Evolutionary conservation across 2,797 vertebrate species (phyloP).

Genomic region (Rhinichthys osculus): DNA sequence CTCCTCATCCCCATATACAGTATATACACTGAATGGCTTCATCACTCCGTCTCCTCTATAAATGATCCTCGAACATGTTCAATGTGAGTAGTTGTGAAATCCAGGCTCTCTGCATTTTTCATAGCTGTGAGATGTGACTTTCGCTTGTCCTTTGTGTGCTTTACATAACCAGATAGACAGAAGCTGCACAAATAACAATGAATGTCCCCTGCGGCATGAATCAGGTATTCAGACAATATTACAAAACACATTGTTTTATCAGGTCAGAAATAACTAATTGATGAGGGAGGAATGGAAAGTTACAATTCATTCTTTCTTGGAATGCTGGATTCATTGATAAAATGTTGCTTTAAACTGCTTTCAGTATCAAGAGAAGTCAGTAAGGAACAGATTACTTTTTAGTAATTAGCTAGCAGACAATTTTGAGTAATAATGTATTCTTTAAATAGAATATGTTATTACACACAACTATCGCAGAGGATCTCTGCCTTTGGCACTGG

Average conservation of each 20-base stretch:
- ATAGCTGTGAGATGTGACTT: constrained; percentile 18
- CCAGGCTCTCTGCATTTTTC: constrained; percentile 22
- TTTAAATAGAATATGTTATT: constrained; percentile 10
- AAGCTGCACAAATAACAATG: background rate
- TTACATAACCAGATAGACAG: constrained; percentile 1
- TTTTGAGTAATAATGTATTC: background rate
- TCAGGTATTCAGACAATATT: background rate
- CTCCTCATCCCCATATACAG: no score
- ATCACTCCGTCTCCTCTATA: background rate
- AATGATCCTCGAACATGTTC: background rate
- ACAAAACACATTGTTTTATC: background rate
- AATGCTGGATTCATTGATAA: background rate
- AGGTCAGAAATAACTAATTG: background rate
- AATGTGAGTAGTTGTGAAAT: constrained; percentile 10
- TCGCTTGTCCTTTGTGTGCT: constrained; percentile 1
- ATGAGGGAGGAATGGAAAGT: background rate
- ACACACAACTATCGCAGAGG: background rate
- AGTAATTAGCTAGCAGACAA: background rate
- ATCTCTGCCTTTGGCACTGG: constrained; percentile 23
- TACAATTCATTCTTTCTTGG: background rate
- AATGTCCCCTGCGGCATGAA: background rate
- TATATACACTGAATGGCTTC: no score
- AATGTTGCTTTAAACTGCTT: background rate
- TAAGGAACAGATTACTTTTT: background rate
- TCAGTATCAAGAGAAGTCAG: background rate